phyloP scores from a whole-genome alignment of 2,113 vertebrate genomes.

The Perognathus longimembris region DNA sequence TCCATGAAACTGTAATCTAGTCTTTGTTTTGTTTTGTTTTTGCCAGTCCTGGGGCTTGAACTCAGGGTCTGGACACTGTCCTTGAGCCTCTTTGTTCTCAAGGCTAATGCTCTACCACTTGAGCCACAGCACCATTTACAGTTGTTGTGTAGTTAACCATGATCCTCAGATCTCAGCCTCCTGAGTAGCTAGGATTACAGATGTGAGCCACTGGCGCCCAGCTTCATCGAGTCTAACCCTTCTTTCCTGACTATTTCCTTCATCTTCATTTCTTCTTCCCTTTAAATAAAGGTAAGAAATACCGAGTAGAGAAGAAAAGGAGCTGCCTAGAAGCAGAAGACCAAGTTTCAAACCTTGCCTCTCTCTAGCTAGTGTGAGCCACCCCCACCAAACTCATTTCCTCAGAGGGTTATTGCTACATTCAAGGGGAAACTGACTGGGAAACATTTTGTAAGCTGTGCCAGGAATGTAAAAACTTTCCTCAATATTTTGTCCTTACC shows the following conservation, averaged over 20 bases:
- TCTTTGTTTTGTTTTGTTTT: neutral
- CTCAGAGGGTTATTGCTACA: neutral
- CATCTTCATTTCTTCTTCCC: neutral
- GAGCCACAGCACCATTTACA: too few relatives aligned
- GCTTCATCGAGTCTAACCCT: neutral
- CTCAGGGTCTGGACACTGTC: too few relatives aligned
- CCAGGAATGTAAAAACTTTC: neutral
- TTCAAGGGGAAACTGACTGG: neutral
- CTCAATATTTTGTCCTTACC: neutral
- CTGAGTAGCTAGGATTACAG: too few relatives aligned
- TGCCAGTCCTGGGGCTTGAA: too few relatives aligned
- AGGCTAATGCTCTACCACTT: too few relatives aligned
- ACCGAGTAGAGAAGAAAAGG: neutral
- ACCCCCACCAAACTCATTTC: neutral
- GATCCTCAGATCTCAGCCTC: too few relatives aligned
- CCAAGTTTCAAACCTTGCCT: neutral
- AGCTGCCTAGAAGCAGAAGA: neutral
- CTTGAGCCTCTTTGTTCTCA: too few relatives aligned
- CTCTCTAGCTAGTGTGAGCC: neutral
- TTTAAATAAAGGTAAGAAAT: neutral
- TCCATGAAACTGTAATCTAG: neutral
- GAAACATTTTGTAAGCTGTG: neutral
- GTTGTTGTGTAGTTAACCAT: too few relatives aligned
- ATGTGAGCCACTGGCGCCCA: too few relatives aligned
- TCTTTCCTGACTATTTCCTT: neutral